These are phyloP conservation scores for Delia radicum DNA, from an alignment of 1,140 invertebrate species.

Conservation along the genomic window DNA sequence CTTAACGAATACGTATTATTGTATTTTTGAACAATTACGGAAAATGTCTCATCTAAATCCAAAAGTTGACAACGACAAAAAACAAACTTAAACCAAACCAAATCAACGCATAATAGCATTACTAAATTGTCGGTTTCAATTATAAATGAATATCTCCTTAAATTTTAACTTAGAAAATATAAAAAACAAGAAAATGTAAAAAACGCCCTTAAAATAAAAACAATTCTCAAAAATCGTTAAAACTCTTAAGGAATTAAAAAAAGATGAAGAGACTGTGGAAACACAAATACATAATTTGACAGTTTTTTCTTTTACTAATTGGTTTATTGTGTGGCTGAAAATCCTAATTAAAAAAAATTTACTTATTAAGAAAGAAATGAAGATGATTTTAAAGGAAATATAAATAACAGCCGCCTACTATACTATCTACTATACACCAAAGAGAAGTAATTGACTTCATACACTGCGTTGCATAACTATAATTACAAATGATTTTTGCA, in stretches of 20 bases:
- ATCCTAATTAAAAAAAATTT: not conserved
- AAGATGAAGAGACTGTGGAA: not conserved
- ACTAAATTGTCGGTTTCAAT: constrained; percentile 10
- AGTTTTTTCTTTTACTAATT: not conserved
- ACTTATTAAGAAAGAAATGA: not conserved
- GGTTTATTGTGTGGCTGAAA: constrained; percentile 7
- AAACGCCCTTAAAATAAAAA: no score
- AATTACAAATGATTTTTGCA: no score
- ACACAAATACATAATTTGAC: constrained; percentile 3
- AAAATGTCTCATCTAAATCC: not conserved
- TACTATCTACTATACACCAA: no score
- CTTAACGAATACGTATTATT: not conserved
- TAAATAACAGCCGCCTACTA: not conserved
- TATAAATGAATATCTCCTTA: constrained; percentile 2
- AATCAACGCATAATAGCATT: no score
- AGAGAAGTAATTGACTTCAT: no score
- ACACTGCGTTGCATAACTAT: no score
- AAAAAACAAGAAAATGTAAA: not conserved
- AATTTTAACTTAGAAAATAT: not conserved
- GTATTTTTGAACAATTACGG: not conserved
- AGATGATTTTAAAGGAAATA: not conserved
- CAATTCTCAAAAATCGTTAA: no score
- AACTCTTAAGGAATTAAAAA: not conserved
- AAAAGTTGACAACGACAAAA: not conserved
- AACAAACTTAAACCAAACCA: not conserved